Conservation (phyloP, 2,888 invertebrate species). For the Lingula anatina region DNA sequence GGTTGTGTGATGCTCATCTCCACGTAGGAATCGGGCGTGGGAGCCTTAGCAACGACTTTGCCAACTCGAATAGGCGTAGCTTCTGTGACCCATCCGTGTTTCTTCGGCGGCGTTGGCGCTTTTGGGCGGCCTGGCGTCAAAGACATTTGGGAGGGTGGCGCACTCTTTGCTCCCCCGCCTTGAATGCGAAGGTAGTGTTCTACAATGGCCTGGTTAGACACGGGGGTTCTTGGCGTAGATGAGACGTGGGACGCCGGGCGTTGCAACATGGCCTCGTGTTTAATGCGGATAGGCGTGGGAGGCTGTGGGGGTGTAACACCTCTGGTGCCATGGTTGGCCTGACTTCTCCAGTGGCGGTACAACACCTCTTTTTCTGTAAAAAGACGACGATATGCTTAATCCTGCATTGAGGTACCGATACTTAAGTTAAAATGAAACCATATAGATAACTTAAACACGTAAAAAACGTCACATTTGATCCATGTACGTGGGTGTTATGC, state of each 20-base stretch:
- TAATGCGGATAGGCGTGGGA: conserved; percentile 11
- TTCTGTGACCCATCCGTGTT: neutral
- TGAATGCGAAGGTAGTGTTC: too few relatives aligned
- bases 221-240: neutral
- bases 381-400: too few relatives aligned
- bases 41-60: neutral
- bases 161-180: conserved; percentile 17
- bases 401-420: too few relatives aligned
- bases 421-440: too few relatives aligned
- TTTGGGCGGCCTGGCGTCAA: too few relatives aligned
- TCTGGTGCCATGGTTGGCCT: conserved; percentile 2
- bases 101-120: too few relatives aligned
- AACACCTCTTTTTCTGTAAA: too few relatives aligned
- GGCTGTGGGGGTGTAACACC: conserved; percentile 9
- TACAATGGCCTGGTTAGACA: neutral
- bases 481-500: too few relatives aligned
- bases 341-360: too few relatives aligned
- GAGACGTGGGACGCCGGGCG: neutral
- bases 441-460: too few relatives aligned
- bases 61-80: neutral
- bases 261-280: conserved; percentile 3
- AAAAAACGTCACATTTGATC: too few relatives aligned
- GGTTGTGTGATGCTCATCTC: neutral
- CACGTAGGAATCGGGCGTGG: neutral
- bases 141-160: too few relatives aligned